Evolutionary conservation across 2,113 vertebrate genomes (phyloP).

Genomic region (Zosterops japonicus): DNA sequence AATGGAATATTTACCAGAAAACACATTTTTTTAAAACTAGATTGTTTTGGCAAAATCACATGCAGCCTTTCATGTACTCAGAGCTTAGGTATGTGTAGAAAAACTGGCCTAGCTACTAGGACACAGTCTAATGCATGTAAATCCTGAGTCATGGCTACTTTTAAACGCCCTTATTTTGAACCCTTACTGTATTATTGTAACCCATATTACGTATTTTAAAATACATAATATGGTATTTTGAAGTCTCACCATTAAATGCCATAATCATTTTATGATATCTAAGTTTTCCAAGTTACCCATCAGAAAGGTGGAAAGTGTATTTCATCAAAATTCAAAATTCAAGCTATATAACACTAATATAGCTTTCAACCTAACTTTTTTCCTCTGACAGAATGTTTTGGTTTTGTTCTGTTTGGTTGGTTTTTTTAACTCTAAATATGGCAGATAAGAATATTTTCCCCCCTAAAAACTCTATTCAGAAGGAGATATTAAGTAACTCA

Average conservation of each 20-base stretch:
- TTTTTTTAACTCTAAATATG: background rate
- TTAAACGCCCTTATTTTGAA: background rate
- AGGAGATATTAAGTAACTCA: background rate
- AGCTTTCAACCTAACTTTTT: background rate
- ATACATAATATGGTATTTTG: background rate
- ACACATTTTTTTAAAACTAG: background rate
- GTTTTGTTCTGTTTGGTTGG: background rate
- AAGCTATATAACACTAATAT: background rate
- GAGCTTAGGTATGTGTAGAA: background rate
- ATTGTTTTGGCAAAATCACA: constrained; percentile 28
- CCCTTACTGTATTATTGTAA: background rate
- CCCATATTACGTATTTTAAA: no score
- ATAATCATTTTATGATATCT: background rate
- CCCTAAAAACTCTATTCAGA: background rate
- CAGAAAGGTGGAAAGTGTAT: background rate
- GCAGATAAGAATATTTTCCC: background rate
- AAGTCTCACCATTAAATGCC: background rate
- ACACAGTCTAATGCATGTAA: background rate
- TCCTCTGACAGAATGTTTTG: background rate
- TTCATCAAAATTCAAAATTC: background rate
- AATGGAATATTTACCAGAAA: constrained; percentile 35
- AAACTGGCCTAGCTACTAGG: background rate
- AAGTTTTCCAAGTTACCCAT: background rate
- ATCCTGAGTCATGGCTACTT: background rate
- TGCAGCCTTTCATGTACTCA: background rate